A percentile compares a stretch with the other conserved stretches of the same genome.
These are phyloP conservation scores for Hymenopus coronatus DNA, from an alignment of 2,888 invertebrate species.

Conservation along the genomic window DNA sequence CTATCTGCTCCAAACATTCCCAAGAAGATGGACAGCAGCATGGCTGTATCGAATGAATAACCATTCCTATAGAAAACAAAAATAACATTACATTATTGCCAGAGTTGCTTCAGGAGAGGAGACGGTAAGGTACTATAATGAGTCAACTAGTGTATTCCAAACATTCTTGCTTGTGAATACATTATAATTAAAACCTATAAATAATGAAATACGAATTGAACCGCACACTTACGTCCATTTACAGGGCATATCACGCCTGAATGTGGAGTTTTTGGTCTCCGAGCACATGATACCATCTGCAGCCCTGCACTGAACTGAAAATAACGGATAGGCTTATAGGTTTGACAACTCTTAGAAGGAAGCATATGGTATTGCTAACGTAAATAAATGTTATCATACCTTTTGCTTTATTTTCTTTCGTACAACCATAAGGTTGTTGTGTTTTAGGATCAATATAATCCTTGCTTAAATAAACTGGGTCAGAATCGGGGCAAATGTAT, in stretches of 20 bases:
- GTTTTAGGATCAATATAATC: constrained; percentile 81
- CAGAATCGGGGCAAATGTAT: constrained; percentile 78
- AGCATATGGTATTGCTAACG: not conserved
- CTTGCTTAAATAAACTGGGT: constrained; percentile 46
- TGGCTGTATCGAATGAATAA: constrained; percentile 86
- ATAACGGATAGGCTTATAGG: constrained; percentile 23
- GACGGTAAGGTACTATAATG: too few relatives aligned
- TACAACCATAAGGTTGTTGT: constrained; percentile 82
- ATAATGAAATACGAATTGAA: not conserved
- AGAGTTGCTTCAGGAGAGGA: too few relatives aligned
- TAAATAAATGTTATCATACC: constrained; percentile 50
- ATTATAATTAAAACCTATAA: not conserved
- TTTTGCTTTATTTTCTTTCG: constrained; percentile 73
- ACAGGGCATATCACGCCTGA: constrained; percentile 80
- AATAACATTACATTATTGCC: not conserved
- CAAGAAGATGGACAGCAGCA: constrained; percentile 91
- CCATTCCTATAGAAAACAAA: constrained; percentile 71
- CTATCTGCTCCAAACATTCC: constrained; percentile 98
- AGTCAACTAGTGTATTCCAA: too few relatives aligned
- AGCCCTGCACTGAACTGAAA: constrained; percentile 75
- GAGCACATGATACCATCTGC: constrained; percentile 79
- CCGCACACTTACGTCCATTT: constrained; percentile 84
- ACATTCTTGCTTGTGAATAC: too few relatives aligned
- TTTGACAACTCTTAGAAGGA: not conserved
- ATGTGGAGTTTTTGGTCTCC: constrained; percentile 75